phyloP scores from a whole-genome alignment of 2,113 vertebrate genomes.

The Phrynocephalus versicolor region DNA sequence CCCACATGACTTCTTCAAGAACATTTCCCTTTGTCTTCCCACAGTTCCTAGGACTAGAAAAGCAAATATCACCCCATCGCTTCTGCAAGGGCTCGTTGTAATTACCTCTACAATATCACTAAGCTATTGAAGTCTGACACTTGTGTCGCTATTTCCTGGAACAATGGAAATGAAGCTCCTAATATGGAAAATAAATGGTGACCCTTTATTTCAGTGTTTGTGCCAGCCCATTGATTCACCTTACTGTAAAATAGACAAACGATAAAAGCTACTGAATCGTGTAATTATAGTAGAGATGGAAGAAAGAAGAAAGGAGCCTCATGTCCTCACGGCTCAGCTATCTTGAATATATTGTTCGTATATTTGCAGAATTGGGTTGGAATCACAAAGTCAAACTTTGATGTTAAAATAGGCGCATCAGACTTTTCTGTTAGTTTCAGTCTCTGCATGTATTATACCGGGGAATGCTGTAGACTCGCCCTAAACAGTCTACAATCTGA shows the following conservation, averaged over 20 bases:
- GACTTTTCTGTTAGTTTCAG: constrained; percentile 7
- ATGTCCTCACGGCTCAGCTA: constrained; percentile 51
- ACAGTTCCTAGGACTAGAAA: neutral
- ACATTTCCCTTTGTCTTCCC: constrained; percentile 10
- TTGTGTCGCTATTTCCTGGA: constrained; percentile 50
- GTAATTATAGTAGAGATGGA: constrained; percentile 66
- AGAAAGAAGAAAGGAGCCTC: constrained; percentile 51
- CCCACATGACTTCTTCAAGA: neutral
- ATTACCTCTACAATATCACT: constrained; percentile 50
- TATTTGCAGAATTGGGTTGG: constrained; percentile 37
- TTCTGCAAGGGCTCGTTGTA: constrained; percentile 29
- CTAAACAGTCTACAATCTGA: neutral
- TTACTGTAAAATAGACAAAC: constrained; percentile 68
- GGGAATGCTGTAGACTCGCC: neutral
- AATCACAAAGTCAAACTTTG: constrained; percentile 23
- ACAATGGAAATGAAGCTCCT: constrained; percentile 49
- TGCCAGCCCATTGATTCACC: constrained; percentile 59
- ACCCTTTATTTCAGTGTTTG: constrained; percentile 60
- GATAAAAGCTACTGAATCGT: constrained; percentile 66
- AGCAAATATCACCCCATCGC: neutral
- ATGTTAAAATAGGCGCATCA: neutral
- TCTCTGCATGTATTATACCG: neutral
- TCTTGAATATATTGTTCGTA: constrained; percentile 37
- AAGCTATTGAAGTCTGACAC: constrained; percentile 50
- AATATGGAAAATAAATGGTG: constrained; percentile 54